Conservation (phyloP, 2,888 invertebrate species). For the Anagyrus pseudococci region DNA sequence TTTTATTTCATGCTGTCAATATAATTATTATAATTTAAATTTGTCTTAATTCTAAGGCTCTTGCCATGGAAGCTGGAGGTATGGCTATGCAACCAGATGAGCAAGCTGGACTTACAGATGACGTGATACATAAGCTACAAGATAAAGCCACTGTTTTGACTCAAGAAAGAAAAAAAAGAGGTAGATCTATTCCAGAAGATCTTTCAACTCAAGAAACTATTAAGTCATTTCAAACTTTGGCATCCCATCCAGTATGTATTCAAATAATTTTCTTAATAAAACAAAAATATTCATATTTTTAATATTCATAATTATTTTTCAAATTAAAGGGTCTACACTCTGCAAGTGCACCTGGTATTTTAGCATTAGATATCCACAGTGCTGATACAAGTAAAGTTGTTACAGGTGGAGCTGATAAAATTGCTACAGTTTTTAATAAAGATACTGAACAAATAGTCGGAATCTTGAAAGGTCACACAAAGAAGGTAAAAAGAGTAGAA, state of each 20-base stretch:
- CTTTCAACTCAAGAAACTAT: conserved; percentile 89
- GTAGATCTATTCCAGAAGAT: conserved; percentile 95
- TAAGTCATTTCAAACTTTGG: conserved; percentile 81
- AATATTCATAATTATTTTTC: conserved; percentile 2
- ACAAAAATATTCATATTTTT: too few species aligned
- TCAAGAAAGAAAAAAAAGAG: conserved; percentile 94
- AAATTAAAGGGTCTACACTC: conserved; percentile 87
- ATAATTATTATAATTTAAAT: neutral
- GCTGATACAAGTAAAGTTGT: conserved; percentile 92
- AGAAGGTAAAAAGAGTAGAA: conserved; percentile 68
- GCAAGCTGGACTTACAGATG: conserved; percentile 91
- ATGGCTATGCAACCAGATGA: conserved; percentile 80
- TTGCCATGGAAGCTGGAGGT: conserved; percentile 78
- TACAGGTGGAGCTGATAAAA: conserved; percentile 97
- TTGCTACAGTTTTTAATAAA: conserved; percentile 97
- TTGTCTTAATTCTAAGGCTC: conserved; percentile 62
- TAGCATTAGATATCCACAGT: conserved; percentile 92
- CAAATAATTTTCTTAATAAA: neutral
- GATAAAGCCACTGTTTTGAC: conserved; percentile 95
- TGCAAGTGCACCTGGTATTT: conserved; percentile 94
- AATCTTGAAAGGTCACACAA: conserved; percentile 91
- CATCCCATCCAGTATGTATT: conserved; percentile 87
- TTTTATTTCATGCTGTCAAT: too few species aligned
- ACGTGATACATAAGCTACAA: conserved; percentile 92
- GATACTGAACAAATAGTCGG: conserved; percentile 96